A percentile compares a stretch with the other conserved stretches of the same genome.
Evolutionary conservation across 2,113 vertebrate genomes (phyloP).

Genomic region (Agapornis roseicollis): DNA sequence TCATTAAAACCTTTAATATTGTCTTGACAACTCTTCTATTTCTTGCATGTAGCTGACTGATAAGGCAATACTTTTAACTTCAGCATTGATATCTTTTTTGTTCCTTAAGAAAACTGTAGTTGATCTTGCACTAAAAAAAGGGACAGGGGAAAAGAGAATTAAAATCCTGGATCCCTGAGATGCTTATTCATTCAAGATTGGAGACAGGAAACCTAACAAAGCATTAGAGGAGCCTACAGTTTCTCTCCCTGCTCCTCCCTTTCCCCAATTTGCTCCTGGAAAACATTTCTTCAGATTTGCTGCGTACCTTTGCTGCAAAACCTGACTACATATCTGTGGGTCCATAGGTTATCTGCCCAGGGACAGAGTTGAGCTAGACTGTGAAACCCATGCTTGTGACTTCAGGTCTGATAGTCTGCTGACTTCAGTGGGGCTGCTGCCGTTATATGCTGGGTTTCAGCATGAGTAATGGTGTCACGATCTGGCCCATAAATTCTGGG

Average conservation of each 20-base stretch:
- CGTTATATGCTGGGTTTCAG: background rate
- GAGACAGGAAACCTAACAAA: background rate
- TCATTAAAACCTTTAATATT: slow-evolving; percentile 23
- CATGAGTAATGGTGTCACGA: background rate
- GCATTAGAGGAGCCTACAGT: background rate
- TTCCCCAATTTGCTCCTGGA: background rate
- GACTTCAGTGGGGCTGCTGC: background rate
- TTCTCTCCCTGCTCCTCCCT: background rate
- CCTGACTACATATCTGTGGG: background rate
- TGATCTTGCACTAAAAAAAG: background rate
- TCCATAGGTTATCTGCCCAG: background rate
- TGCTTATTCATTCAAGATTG: background rate
- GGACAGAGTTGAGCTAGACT: background rate
- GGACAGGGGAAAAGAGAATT: background rate
- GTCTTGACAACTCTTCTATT: background rate
- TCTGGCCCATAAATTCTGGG: background rate
- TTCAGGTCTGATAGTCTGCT: background rate
- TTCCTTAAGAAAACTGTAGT: background rate
- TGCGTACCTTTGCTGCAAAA: background rate
- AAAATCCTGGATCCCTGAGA: background rate
- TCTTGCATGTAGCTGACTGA: background rate
- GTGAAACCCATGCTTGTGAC: background rate
- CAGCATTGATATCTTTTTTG: background rate
- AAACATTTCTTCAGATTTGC: background rate
- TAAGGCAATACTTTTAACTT: background rate